Percentiles rank a stretch among this genome's conserved stretches.
Conservation (phyloP, 2,888 invertebrate genomes). For the Melanargia galathea region DNA sequence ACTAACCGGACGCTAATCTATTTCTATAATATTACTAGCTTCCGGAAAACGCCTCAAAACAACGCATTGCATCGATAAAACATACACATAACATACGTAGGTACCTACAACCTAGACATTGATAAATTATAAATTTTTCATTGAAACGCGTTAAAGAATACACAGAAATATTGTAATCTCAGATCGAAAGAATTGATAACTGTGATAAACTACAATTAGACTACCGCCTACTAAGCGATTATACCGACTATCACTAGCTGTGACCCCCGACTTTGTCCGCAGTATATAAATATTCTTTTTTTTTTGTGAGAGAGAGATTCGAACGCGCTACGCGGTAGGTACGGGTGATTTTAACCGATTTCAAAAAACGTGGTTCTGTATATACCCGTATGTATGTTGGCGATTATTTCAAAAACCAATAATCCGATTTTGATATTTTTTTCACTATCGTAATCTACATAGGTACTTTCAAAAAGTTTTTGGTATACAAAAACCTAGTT, state of each 20-base stretch:
- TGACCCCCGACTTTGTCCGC: neutral
- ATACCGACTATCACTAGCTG: neutral
- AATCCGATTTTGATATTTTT: too few relatives aligned
- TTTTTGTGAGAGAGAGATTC: too few relatives aligned
- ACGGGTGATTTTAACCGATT: too few relatives aligned
- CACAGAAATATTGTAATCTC: slow-evolving; percentile 9
- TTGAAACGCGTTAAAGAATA: neutral
- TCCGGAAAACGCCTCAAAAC: neutral
- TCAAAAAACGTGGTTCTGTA: too few relatives aligned
- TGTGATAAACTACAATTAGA: neutral
- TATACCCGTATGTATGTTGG: too few relatives aligned
- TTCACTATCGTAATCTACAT: too few relatives aligned
- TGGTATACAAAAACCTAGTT: too few relatives aligned
- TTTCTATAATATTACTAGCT: neutral
- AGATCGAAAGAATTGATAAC: neutral
- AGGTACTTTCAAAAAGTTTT: too few relatives aligned
- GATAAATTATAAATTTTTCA: slow-evolving; percentile 8
- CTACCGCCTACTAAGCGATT: neutral
- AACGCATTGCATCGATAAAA: neutral
- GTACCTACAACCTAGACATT: neutral
- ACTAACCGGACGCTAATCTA: neutral
- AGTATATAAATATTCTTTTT: too few relatives aligned
- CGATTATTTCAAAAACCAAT: too few relatives aligned
- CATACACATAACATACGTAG: neutral
- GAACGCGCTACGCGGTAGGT: too few relatives aligned